phyloP scores from a whole-genome alignment of 2,797 vertebrate species.

The Sebastes matsubarae region DNA sequence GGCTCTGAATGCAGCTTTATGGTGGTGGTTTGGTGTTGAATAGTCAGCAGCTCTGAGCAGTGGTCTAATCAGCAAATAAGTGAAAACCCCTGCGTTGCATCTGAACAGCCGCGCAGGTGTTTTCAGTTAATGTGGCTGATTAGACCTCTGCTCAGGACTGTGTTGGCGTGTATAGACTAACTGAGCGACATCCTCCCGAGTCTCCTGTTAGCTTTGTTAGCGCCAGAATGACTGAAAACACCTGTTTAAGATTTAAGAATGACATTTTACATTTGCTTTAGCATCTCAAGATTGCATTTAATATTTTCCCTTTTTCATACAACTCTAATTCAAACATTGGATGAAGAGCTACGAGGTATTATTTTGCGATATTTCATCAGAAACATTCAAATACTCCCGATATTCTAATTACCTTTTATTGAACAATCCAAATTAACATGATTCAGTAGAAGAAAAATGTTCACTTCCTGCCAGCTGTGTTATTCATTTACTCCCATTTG shows the following conservation, averaged over 20 bases:
- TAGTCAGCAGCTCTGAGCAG: neutral
- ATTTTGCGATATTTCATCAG: neutral
- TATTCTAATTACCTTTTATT: constrained; percentile 33
- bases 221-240: neutral
- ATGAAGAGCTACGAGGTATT: neutral
- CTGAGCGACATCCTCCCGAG: neutral
- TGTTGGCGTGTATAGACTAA: neutral
- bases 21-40: neutral
- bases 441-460: neutral
- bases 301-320: neutral
- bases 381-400: neutral
- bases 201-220: neutral
- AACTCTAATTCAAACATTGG: neutral
- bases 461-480: neutral
- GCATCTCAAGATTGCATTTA: neutral
- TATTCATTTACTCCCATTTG: neutral
- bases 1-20: neutral
- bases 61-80: neutral
- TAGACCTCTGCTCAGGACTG: neutral
- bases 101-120: neutral
- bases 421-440: neutral
- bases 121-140: neutral
- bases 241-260: neutral
- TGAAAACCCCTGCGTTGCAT: neutral
- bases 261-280: neutral